Conservation (phyloP, 2,888 invertebrate genomes). For the Ormia ochracea region DNA sequence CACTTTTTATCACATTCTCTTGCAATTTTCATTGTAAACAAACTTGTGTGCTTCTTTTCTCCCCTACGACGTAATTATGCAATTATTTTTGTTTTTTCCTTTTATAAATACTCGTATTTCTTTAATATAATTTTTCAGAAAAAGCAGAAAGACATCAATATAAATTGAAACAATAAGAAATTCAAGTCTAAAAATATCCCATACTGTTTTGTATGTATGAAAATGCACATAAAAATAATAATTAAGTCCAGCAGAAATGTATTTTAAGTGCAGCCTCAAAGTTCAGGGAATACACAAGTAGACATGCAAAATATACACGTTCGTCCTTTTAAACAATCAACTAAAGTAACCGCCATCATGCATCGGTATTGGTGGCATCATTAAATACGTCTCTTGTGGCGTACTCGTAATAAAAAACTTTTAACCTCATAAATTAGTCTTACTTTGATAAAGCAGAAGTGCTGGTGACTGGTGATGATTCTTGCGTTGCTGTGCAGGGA, state of each 20-base stretch:
- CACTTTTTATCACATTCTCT: neutral
- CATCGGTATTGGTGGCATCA: neutral
- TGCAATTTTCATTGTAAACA: constrained; percentile 18
- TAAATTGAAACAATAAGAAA: constrained; percentile 27
- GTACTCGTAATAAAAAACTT: neutral
- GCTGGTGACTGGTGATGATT: neutral
- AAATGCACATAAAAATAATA: neutral
- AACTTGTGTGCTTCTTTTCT: constrained; percentile 35
- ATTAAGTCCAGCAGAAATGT: constrained; percentile 6
- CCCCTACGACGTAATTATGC: constrained; percentile 48
- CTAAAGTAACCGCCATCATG: neutral
- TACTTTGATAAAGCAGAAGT: neutral
- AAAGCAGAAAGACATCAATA: neutral
- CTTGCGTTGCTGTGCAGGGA: neutral
- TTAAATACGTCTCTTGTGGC: neutral
- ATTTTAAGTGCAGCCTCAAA: constrained; percentile 55
- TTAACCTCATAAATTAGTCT: neutral
- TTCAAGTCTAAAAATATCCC: neutral
- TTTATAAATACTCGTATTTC: neutral
- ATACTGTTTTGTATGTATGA: neutral
- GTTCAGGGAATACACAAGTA: constrained; percentile 3
- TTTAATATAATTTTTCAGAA: neutral
- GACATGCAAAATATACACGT: neutral
- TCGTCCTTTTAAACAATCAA: neutral
- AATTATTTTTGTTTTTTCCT: constrained; percentile 21